A percentile compares a stretch with the other conserved stretches of the same genome.
Evolutionary conservation across 2,888 invertebrate genomes (phyloP).

Genomic region (Rotaria socialis): DNA sequence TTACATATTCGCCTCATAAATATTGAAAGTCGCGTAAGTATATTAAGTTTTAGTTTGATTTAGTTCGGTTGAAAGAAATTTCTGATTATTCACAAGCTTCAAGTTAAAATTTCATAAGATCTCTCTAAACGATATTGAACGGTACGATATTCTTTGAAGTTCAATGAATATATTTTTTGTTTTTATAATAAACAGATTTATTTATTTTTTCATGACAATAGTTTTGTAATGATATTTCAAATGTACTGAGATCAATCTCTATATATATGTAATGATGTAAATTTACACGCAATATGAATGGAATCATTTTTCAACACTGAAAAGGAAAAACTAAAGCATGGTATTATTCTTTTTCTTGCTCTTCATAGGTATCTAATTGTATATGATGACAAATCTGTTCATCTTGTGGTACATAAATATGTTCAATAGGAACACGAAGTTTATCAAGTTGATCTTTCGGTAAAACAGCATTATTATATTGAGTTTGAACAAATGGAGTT

Average conservation of each 20-base stretch:
- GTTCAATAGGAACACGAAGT: neutral
- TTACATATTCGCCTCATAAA: too few species aligned
- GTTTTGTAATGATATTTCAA: neutral
- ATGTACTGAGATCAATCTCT: neutral
- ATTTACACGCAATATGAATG: neutral
- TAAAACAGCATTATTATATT: constrained; percentile 17
- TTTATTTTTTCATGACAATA: too few species aligned
- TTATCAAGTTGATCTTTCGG: neutral
- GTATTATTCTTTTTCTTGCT: neutral
- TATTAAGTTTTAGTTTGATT: too few species aligned
- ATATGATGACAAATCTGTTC: neutral
- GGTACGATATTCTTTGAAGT: too few species aligned
- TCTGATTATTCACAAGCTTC: too few species aligned
- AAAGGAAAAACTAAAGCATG: neutral
- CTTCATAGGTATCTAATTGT: neutral
- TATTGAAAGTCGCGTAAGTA: too few species aligned
- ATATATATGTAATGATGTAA: too few species aligned
- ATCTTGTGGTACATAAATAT: neutral
- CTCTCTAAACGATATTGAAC: too few species aligned
- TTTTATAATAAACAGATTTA: too few species aligned
- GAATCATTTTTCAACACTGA: neutral
- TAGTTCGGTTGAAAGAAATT: too few species aligned
- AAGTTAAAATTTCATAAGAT: too few species aligned
- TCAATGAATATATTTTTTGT: too few species aligned
- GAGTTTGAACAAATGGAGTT: neutral